Evolutionary conservation across 2,888 invertebrate species (phyloP).

Genomic region (Eurois occulta): DNA sequence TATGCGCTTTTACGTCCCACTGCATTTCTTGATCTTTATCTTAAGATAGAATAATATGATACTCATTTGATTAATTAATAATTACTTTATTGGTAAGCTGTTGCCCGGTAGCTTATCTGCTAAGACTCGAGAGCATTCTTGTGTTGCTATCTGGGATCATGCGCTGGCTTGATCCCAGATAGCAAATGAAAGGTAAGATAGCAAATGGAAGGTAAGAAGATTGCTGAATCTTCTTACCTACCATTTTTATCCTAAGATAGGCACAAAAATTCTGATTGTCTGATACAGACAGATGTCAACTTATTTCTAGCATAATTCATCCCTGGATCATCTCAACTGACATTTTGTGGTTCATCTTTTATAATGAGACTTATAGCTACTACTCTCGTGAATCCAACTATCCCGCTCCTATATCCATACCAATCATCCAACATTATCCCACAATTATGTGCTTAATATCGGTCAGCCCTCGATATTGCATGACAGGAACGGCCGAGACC

Average conservation of each 20-base stretch:
- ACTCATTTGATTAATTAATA: conserved; percentile 24
- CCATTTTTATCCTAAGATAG: neutral
- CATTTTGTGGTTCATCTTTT: neutral
- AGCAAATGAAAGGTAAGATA: no score
- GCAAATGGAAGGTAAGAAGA: no score
- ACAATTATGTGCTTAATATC: conserved; percentile 57
- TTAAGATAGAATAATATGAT: neutral
- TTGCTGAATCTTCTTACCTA: neutral
- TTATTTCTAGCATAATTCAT: neutral
- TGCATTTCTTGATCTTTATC: conserved; percentile 21
- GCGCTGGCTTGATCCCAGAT: no score
- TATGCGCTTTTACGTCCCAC: conserved; percentile 24
- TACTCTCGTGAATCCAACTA: neutral
- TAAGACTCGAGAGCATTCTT: neutral
- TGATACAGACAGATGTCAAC: neutral
- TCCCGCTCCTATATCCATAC: neutral
- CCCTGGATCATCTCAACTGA: neutral
- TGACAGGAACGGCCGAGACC: conserved; percentile 66
- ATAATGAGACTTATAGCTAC: conserved; percentile 6
- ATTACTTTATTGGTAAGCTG: conserved; percentile 23
- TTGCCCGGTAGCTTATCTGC: neutral
- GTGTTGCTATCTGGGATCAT: neutral
- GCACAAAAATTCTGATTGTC: neutral
- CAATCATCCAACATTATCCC: conserved; percentile 32
- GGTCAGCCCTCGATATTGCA: conserved; percentile 49